phyloP scores from a whole-genome alignment of 2,888 invertebrate genomes.

The Pachymerium ferrugineum region DNA sequence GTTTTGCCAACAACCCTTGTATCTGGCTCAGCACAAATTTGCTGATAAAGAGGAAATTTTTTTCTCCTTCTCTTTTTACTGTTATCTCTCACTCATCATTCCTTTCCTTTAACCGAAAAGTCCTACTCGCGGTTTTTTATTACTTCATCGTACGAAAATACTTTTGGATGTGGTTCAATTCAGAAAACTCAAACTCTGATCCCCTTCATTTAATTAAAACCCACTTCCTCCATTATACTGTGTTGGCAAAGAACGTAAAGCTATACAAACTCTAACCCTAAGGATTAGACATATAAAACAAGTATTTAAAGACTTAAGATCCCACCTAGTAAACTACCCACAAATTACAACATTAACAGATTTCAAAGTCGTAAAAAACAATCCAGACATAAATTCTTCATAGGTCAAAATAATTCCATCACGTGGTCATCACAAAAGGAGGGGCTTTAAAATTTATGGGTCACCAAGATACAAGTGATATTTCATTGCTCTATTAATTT shows the following conservation, averaged over 20 bases:
- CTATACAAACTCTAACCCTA: background rate
- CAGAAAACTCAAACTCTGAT: background rate
- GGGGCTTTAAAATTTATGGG: too few relatives aligned
- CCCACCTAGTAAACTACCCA: too few relatives aligned
- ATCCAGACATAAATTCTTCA: too few relatives aligned
- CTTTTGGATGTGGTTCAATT: conserved; percentile 32
- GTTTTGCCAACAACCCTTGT: background rate
- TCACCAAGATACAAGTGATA: too few relatives aligned
- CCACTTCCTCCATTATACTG: conserved; percentile 9
- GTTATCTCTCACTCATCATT: background rate
- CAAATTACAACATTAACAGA: too few relatives aligned
- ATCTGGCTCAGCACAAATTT: background rate
- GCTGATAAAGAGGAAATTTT: background rate
- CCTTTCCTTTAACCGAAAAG: background rate
- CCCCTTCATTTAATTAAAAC: conserved; percentile 31
- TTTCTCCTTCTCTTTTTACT: background rate
- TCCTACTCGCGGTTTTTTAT: conserved; percentile 2
- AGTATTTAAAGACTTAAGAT: too few relatives aligned
- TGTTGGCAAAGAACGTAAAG: background rate
- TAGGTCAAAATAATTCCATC: too few relatives aligned
- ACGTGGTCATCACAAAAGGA: too few relatives aligned
- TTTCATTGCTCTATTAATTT: too few relatives aligned
- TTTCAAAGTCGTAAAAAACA: too few relatives aligned
- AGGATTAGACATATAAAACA: too few relatives aligned
- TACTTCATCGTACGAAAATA: conserved; percentile 25